These are phyloP conservation scores for Napeogenes sylphis DNA, from an alignment of 2,888 invertebrate species.

Conservation along the genomic window DNA sequence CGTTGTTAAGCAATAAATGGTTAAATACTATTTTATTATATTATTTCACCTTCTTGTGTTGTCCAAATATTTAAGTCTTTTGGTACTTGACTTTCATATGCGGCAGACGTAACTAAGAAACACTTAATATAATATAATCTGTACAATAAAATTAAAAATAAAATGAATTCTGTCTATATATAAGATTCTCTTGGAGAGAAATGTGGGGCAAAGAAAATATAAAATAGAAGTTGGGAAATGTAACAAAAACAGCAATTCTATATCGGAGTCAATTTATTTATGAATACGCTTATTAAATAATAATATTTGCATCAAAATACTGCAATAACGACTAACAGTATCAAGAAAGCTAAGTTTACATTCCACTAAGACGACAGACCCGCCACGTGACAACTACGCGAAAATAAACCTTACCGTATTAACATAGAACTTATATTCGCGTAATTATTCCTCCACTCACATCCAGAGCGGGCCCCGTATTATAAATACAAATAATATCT, in stretches of 20 bases:
- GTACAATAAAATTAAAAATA: no score
- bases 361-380: constrained; percentile 55
- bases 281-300: constrained; percentile 74
- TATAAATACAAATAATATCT: constrained; percentile 42
- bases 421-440: constrained; percentile 18
- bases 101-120: no score
- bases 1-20: no score
- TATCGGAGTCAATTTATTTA: constrained; percentile 77
- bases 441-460: background rate
- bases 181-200: no score
- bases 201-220: no score
- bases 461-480: constrained; percentile 15
- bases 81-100: no score
- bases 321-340: constrained; percentile 74
- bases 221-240: background rate
- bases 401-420: constrained; percentile 6
- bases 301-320: constrained; percentile 77
- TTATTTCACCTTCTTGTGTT: no score
- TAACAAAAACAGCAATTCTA: constrained; percentile 54
- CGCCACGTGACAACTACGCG: constrained; percentile 26
- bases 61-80: no score
- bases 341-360: constrained; percentile 62
- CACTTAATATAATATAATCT: no score
- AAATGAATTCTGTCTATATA: no score
- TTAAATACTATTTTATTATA: no score